Conservation (phyloP, 2,888 invertebrate genomes). For the Thera obeliscata region DNA sequence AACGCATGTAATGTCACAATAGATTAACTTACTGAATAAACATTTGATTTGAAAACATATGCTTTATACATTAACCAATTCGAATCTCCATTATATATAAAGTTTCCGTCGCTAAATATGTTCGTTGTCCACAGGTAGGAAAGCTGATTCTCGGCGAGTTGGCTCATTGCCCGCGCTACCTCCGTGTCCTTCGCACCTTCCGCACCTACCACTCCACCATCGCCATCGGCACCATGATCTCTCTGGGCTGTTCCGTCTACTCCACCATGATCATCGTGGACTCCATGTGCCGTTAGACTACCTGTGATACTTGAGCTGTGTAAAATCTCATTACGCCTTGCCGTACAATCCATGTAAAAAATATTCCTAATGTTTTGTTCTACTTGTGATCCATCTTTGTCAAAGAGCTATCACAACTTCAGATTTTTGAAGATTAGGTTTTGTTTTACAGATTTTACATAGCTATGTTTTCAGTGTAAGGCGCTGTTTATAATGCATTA, state of each 20-base stretch:
- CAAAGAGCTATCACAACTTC: neutral
- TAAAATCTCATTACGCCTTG: slow-evolving; percentile 17
- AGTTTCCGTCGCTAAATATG: too few species aligned
- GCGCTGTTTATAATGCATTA: slow-evolving; percentile 23
- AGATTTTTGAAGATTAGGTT: neutral
- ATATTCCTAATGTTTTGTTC: neutral
- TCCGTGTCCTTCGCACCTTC: slow-evolving; percentile 89
- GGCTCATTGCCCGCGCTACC: slow-evolving; percentile 91
- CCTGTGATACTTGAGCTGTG: slow-evolving; percentile 7
- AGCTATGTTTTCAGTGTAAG: slow-evolving; percentile 29
- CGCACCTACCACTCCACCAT: slow-evolving; percentile 90
- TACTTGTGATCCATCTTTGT: slow-evolving; percentile 5
- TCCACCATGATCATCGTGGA: slow-evolving; percentile 79
- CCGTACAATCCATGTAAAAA: slow-evolving; percentile 4
- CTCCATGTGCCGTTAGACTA: slow-evolving; percentile 68
- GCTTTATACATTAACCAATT: too few species aligned
- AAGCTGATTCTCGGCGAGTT: slow-evolving; percentile 88
- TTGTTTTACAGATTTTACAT: slow-evolving; percentile 12
- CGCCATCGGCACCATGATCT: slow-evolving; percentile 91
- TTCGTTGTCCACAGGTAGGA: slow-evolving; percentile 83
- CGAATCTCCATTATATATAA: too few species aligned
- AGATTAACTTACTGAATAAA: too few species aligned
- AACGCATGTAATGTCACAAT: too few species aligned
- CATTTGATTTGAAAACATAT: too few species aligned
- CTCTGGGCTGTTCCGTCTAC: slow-evolving; percentile 76